phyloP scores from a whole-genome alignment of 2,888 invertebrate genomes.

The Drosophila yooni region DNA sequence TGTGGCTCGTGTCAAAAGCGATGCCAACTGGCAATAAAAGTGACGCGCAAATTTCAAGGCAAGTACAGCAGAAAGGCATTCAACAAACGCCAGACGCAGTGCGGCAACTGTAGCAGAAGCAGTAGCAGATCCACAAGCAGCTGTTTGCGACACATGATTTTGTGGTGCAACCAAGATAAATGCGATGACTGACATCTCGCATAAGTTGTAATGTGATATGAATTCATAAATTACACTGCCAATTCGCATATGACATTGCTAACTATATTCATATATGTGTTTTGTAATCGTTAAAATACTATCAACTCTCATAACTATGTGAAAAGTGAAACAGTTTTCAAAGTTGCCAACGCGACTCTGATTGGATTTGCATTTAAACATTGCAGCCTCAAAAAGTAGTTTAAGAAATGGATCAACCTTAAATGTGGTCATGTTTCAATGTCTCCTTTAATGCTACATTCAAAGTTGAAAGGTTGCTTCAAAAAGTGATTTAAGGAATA shows the following conservation, averaged over 20 bases:
- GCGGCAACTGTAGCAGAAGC: constrained; percentile 10
- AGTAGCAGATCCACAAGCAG: constrained; percentile 11
- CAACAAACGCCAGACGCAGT: constrained; percentile 72
- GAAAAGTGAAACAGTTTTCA: background rate
- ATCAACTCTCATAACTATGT: background rate
- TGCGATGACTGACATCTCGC: constrained; percentile 56
- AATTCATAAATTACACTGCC: constrained; percentile 71
- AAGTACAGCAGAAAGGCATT: constrained; percentile 77
- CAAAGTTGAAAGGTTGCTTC: background rate
- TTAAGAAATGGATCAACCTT: background rate
- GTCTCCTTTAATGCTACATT: background rate
- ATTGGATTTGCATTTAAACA: background rate
- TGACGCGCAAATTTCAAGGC: constrained; percentile 74
- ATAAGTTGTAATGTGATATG: constrained; percentile 68
- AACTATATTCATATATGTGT: background rate
- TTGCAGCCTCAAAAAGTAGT: background rate
- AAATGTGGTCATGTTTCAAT: background rate
- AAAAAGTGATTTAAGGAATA: background rate
- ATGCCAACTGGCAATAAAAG: constrained; percentile 73
- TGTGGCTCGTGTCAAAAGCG: constrained; percentile 23
- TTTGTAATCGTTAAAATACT: background rate
- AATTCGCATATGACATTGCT: constrained; percentile 44
- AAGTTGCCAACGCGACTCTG: background rate
- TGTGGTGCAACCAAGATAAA: constrained; percentile 47
- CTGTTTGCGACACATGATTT: constrained; percentile 49